Conservation (phyloP, 2,888 invertebrate species). For the Tribolium freemani region DNA sequence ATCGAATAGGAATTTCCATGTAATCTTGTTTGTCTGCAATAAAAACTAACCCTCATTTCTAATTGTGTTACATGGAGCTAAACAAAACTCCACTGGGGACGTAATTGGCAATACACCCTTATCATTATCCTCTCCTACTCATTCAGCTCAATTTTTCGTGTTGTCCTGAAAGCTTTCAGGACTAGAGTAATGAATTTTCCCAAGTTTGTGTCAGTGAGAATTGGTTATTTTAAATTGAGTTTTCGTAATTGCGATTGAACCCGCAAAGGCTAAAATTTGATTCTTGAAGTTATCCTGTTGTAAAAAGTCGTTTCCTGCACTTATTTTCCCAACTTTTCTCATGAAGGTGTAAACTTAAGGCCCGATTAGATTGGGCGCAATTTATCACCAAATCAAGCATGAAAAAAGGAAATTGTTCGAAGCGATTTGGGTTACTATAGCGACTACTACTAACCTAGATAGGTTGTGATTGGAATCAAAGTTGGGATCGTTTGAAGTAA, state of each 20-base stretch:
- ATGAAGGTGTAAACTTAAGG: not conserved
- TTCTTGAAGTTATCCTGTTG: no score
- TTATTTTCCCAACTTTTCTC: not conserved
- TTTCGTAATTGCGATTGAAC: not conserved
- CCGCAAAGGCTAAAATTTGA: no score
- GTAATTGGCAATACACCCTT: constrained; percentile 13
- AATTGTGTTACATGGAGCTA: constrained; percentile 3
- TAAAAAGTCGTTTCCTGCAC: no score
- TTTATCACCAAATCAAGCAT: constrained; percentile 32
- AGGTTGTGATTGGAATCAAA: constrained; percentile 38
- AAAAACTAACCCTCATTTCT: constrained; percentile 17
- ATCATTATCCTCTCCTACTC: constrained; percentile 10
- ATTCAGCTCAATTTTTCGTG: constrained; percentile 1
- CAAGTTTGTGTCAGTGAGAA: not conserved
- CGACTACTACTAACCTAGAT: constrained; percentile 45
- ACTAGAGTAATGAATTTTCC: not conserved
- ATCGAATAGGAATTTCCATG: not conserved
- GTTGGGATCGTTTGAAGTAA: constrained; percentile 19
- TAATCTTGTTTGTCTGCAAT: constrained; percentile 1
- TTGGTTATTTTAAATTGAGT: not conserved
- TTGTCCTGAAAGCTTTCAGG: constrained; percentile 1
- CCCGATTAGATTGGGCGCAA: not conserved
- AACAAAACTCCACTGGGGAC: constrained; percentile 2
- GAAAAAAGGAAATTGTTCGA: constrained; percentile 28
- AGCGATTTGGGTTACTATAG: constrained; percentile 41